phyloP scores from a whole-genome alignment of 2,888 invertebrate species.

The Noctua pronuba region DNA sequence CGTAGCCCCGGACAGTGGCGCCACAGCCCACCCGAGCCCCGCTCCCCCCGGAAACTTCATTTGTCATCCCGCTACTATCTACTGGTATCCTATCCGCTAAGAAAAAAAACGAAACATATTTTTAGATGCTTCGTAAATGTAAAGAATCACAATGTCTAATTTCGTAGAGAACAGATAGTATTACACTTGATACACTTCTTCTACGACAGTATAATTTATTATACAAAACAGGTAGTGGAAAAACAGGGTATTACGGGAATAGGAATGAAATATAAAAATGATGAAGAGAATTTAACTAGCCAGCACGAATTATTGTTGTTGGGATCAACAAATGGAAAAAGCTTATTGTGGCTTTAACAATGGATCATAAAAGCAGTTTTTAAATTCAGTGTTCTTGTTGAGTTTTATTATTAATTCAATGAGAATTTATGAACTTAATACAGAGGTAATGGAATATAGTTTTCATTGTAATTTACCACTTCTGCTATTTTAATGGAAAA shows the following conservation, averaged over 20 bases:
- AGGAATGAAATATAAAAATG: slow-evolving; percentile 36
- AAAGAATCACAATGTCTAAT: slow-evolving; percentile 14
- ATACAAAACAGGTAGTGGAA: slow-evolving; percentile 9
- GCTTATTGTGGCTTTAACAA: slow-evolving; percentile 44
- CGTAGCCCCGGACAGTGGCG: slow-evolving; percentile 83
- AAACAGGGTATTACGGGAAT: not conserved
- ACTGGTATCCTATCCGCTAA: slow-evolving; percentile 81
- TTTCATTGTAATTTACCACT: slow-evolving; percentile 2
- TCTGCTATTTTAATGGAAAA: not conserved
- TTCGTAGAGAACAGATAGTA: slow-evolving; percentile 8
- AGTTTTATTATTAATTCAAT: slow-evolving; percentile 30
- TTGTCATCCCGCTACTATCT: slow-evolving; percentile 82
- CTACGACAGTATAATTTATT: slow-evolving; percentile 20
- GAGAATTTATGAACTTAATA: slow-evolving; percentile 4
- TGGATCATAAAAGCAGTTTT: slow-evolving; percentile 38
- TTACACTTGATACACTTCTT: no score
- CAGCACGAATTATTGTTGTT: slow-evolving; percentile 25
- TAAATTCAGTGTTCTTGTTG: slow-evolving; percentile 4
- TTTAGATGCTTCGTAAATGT: slow-evolving; percentile 29
- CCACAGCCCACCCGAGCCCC: slow-evolving; percentile 84
- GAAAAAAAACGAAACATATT: slow-evolving; percentile 51
- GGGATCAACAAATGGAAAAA: slow-evolving; percentile 40
- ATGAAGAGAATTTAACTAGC: slow-evolving; percentile 33
- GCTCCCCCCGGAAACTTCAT: slow-evolving; percentile 80
- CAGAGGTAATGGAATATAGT: not conserved